Conservation (phyloP, 2,113 vertebrate genomes). For the Sinocyclocheilus maitianheensis region DNA sequence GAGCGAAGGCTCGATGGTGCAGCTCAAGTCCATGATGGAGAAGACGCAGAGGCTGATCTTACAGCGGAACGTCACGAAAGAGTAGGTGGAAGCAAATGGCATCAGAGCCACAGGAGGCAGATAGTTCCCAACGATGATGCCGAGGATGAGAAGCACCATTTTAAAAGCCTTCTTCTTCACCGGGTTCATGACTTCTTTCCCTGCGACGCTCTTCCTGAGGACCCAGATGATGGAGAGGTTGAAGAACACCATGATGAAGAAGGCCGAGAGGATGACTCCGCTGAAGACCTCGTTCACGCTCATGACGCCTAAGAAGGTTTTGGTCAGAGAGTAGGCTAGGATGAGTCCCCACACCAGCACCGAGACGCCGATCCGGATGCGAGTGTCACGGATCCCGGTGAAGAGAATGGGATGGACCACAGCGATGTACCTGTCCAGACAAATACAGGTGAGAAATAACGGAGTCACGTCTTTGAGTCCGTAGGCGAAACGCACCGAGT, state of each 20-base stretch:
- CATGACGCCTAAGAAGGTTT: conserved; percentile 60
- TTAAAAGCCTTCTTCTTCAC: conserved; percentile 76
- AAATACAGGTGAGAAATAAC: conserved; percentile 74
- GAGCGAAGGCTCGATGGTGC: conserved; percentile 75
- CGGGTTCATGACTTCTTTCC: conserved; percentile 75
- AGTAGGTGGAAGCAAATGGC: conserved; percentile 71
- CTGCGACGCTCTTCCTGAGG: conserved; percentile 68
- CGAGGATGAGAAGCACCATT: conserved; percentile 72
- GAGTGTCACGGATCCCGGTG: conserved; percentile 64
- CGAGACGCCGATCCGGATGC: conserved; percentile 60
- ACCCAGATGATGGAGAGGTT: conserved; percentile 76
- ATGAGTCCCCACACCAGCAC: conserved; percentile 65
- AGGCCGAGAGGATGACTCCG: conserved; percentile 70
- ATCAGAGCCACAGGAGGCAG: conserved; percentile 71
- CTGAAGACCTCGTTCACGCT: conserved; percentile 65
- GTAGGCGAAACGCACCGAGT: conserved; percentile 69
- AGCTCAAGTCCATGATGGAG: conserved; percentile 77
- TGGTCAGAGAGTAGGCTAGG: conserved; percentile 64
- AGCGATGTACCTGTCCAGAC: conserved; percentile 74
- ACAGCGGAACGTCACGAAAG: conserved; percentile 60
- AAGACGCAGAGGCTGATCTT: conserved; percentile 68
- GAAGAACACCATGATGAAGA: conserved; percentile 75
- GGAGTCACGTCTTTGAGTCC: conserved; percentile 72
- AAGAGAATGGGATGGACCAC: conserved; percentile 75
- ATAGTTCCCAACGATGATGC: conserved; percentile 72